Evolutionary conservation across 53 echinoderm and acorn worm species (phyloP).

Genomic region (Apostichopus leukothele): DNA sequence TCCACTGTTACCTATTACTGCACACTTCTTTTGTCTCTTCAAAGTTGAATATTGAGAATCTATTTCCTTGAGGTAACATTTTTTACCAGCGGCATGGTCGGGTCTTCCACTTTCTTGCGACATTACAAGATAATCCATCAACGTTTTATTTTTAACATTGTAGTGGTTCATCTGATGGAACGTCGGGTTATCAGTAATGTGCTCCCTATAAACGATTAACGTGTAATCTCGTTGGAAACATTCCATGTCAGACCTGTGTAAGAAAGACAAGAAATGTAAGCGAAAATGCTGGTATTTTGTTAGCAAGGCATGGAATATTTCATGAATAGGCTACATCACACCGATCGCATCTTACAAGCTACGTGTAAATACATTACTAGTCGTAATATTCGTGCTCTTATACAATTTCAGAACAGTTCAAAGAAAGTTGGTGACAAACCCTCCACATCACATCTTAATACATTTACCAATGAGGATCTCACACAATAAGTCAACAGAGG

Average conservation of each 20-base stretch:
- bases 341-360: too few species aligned
- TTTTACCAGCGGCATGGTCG: neutral
- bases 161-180: slow-evolving; percentile 10
- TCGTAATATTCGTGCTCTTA: too few species aligned
- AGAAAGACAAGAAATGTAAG: neutral
- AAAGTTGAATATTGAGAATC: neutral
- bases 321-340: too few species aligned
- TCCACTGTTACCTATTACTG: slow-evolving; percentile 20
- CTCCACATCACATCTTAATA: too few species aligned
- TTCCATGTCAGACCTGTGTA: neutral
- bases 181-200: neutral
- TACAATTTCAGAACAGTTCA: too few species aligned
- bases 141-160: neutral
- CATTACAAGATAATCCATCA: neutral
- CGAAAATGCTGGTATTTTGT: too few species aligned
- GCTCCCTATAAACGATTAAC: neutral
- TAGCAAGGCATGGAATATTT: too few species aligned
- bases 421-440: too few species aligned
- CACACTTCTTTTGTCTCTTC: slow-evolving; percentile 7
- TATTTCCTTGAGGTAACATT: neutral
- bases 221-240: neutral
- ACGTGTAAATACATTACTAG: too few species aligned
- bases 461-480: too few species aligned
- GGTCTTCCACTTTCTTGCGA: neutral
- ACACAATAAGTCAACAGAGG: too few species aligned